Evolutionary conservation across 2,113 vertebrate species (phyloP).

Genomic region (Drymodes brunneopygia): DNA sequence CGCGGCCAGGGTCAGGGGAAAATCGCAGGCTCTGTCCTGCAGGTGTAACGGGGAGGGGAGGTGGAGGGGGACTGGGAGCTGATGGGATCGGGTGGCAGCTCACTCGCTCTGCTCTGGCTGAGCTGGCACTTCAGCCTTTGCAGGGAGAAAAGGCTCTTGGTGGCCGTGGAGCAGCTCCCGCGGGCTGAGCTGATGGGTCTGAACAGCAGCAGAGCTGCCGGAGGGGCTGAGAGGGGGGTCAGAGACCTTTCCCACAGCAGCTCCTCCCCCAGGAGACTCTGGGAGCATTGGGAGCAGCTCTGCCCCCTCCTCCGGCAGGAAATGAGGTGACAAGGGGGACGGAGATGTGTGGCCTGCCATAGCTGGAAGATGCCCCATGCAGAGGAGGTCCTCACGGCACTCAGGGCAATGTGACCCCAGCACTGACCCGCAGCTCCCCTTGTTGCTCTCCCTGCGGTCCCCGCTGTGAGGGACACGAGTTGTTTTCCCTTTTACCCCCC

Average conservation of each 20-base stretch:
- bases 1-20: constrained; percentile 15
- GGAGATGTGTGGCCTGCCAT: rapidly evolving
- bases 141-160: not conserved
- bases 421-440: not conserved
- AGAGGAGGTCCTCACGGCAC: rapidly evolving
- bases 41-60: constrained; percentile 37
- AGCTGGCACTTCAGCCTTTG: not conserved
- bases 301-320: not conserved
- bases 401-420: rapidly evolving
- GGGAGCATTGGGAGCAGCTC: not conserved
- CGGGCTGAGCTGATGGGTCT: not conserved
- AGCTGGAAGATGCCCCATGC: not conserved
- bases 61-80: not conserved
- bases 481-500: not conserved
- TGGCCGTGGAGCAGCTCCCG: not conserved
- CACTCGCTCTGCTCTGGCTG: not conserved
- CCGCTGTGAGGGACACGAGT: rapidly evolving
- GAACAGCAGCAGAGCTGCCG: not conserved
- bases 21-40: constrained; percentile 39
- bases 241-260: not conserved
- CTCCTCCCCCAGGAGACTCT: rapidly evolving
- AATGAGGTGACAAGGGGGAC: rapidly evolving
- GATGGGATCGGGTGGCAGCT: not conserved
- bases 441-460: rapidly evolving
- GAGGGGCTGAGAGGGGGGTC: not conserved